Evolutionary conservation across 2,113 vertebrate genomes (phyloP), one percentile per base, ranked within the genome.

Genomic region (Anolis carolinensis): DNA sequence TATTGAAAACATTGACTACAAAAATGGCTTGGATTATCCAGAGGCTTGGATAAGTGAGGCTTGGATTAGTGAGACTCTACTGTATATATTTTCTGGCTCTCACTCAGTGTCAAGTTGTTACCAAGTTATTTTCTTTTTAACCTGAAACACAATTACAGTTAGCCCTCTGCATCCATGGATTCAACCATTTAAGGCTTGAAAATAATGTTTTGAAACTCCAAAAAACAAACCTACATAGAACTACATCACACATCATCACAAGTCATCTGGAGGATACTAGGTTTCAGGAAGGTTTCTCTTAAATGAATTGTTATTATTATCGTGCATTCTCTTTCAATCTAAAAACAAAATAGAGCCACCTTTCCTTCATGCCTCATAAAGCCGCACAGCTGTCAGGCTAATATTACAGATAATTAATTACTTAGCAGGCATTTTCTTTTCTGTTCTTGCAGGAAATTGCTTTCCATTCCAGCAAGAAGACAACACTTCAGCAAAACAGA

Each of bases 401-500:
- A 94, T 62, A 14, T 85, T 95, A 93, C 91, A 96, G 93, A 87
- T 93, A 95, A 95, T 95, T 95, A 96, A 95, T 92, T 92, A 92
- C 94, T 92, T 93, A 94, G 92, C 87, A 94, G 91, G 75, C 91
- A 89, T 92, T 94, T 95, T 96, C 90, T 92, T 84, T 83, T 94
- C 91, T 82, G 92, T 91, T 95, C 93, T 70, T 0, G 90, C 93
- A 94, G 79, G 84, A 95, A 94, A 94, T 72, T 89, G 83, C 85
- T 95, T 89, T 90, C 87, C 82, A 94, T 70, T 59, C 84, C 92
- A 94, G 87, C 85, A 93, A 95, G 91, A 94, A 96, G 94, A 94
- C 68, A 92, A 91, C 94, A 94, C 89, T 94, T 94, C 94, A 84
- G 67, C 79, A 90, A 82, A 25, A 80, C 20, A 84, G 76, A 89